Conservation (phyloP, 2,113 vertebrate genomes). For the Perca schrenkii region DNA sequence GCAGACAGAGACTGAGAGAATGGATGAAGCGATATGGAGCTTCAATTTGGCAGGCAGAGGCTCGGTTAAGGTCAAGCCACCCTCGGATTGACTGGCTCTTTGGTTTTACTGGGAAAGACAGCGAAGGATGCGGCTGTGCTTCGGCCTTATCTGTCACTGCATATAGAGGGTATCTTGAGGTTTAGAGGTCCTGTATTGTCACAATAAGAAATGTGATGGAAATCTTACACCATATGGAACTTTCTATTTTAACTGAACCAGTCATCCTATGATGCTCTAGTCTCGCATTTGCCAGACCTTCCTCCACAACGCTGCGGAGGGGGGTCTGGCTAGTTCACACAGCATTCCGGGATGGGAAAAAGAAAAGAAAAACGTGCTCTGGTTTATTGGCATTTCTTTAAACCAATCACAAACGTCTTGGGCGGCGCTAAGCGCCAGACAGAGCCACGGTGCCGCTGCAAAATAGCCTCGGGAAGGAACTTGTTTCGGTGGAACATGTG, state of each 20-base stretch:
- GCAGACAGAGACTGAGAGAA: conserved; percentile 43
- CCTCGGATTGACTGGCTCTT: conserved; percentile 41
- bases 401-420: too few species aligned
- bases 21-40: conserved; percentile 38
- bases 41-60: conserved; percentile 49
- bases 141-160: conserved; percentile 36
- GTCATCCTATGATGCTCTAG: not conserved
- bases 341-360: too few species aligned
- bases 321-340: too few species aligned
- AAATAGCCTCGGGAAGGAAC: too few species aligned
- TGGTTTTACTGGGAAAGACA: conserved; percentile 42
- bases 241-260: not conserved
- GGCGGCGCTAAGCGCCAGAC: too few species aligned
- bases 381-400: too few species aligned
- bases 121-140: conserved; percentile 25
- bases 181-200: conserved; percentile 6
- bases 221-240: conserved; percentile 5
- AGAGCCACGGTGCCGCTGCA: too few species aligned
- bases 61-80: conserved; percentile 53
- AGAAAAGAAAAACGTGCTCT: too few species aligned
- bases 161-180: conserved; percentile 6
- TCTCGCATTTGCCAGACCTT: too few species aligned
- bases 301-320: too few species aligned
- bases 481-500: too few species aligned
- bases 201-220: conserved; percentile 1